Percentiles rank a stretch among this genome's conserved stretches.
Evolutionary conservation across 30 jellyfish, hydroid and myxozoan genomes (phyloP).

Genomic region (Aurelia aurita): DNA sequence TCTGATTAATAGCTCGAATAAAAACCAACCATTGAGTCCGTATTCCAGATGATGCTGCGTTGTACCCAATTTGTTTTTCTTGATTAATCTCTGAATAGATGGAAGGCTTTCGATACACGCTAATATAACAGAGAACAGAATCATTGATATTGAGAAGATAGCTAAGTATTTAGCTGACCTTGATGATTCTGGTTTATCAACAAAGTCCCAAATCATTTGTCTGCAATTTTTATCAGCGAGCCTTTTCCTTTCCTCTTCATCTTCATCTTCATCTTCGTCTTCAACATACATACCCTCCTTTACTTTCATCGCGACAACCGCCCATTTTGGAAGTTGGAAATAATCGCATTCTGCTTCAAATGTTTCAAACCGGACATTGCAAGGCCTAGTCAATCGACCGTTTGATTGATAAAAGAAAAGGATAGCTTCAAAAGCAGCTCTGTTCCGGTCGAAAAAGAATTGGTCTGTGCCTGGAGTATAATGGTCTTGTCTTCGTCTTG

Average conservation of each 20-base stretch:
- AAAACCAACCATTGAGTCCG: conserved; percentile 73
- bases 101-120: conserved; percentile 93
- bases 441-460: conserved; percentile 82
- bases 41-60: conserved; percentile 19
- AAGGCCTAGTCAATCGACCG: conserved; percentile 88
- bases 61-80: background rate
- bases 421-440: conserved; percentile 91
- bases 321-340: conserved; percentile 76
- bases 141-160: conserved; percentile 65
- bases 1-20: conserved; percentile 70
- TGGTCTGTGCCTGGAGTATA: conserved; percentile 44
- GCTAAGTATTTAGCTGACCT: conserved; percentile 74
- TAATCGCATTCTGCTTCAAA: conserved; percentile 88
- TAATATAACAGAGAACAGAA: conserved; percentile 65
- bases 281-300: conserved; percentile 68
- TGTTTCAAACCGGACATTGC: conserved; percentile 74
- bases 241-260: background rate
- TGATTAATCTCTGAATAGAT: background rate
- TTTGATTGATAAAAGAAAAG: conserved; percentile 89
- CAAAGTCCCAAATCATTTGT: conserved; percentile 67
- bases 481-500: conserved; percentile 31
- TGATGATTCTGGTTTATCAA: conserved; percentile 91
- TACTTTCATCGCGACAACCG: conserved; percentile 69
- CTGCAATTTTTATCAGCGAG: conserved; percentile 1
- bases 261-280: conserved; percentile 8